Evolutionary conservation across 2,113 vertebrate species (phyloP).

Genomic region (Oxygymnocypris stewartii): DNA sequence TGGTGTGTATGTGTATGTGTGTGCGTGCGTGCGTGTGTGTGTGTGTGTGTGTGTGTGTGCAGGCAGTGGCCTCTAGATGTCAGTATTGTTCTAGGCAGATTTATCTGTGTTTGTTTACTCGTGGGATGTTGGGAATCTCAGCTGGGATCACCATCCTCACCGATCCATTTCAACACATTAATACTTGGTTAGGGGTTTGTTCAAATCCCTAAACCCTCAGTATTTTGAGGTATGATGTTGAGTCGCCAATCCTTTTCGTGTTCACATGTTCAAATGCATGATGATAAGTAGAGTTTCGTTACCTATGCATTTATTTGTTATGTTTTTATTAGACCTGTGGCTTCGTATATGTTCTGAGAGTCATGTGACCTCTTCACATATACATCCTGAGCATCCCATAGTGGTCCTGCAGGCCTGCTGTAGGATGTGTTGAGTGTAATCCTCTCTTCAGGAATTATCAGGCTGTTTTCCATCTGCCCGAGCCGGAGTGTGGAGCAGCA

Average conservation of each 20-base stretch:
- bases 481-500: conserved; percentile 8
- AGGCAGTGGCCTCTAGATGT: conserved; percentile 37
- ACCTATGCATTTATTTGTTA: neutral
- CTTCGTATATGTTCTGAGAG: neutral
- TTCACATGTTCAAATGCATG: neutral
- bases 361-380: neutral
- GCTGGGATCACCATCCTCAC: neutral
- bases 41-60: neutral
- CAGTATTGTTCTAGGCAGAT: conserved; percentile 34
- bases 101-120: neutral
- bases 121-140: neutral
- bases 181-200: neutral
- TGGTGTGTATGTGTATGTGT: no score
- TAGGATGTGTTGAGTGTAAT: conserved; percentile 46
- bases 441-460: conserved; percentile 54
- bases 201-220: neutral
- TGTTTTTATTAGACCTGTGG: neutral
- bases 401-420: conserved; percentile 13
- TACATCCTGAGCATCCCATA: neutral
- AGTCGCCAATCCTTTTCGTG: neutral
- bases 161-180: neutral
- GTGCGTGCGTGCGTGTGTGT: neutral
- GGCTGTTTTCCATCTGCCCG: conserved; percentile 47
- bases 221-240: neutral
- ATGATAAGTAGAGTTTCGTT: neutral